A percentile compares a stretch with the other conserved stretches of the same genome.
These are phyloP conservation scores for Cydia fagiglandana DNA, from an alignment of 1,140 invertebrate species.

Conservation along the genomic window DNA sequence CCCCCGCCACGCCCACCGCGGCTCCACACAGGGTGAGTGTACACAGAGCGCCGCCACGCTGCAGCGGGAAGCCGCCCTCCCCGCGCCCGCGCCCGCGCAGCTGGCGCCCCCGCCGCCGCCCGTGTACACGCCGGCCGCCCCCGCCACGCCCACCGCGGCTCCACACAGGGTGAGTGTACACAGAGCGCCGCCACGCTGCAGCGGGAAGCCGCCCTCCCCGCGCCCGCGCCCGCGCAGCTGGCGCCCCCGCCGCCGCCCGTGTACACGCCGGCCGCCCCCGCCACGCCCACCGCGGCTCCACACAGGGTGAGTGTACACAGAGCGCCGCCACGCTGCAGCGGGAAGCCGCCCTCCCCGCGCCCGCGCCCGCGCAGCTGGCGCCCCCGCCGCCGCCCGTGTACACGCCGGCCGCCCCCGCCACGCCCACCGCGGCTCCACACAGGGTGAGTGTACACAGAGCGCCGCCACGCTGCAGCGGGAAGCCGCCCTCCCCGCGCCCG, in stretches of 20 bases:
- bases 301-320: constrained; percentile 35
- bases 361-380: constrained; percentile 82
- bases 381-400: too few relatives aligned
- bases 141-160: constrained; percentile 76
- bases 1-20: constrained; percentile 74
- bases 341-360: constrained; percentile 60
- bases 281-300: constrained; percentile 75
- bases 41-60: constrained; percentile 46
- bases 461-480: constrained; percentile 58
- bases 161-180: constrained; percentile 43
- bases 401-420: too few relatives aligned
- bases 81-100: constrained; percentile 79
- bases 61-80: constrained; percentile 56
- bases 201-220: constrained; percentile 53
- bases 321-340: constrained; percentile 56
- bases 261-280: too few relatives aligned
- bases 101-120: too few relatives aligned
- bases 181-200: constrained; percentile 56
- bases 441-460: constrained; percentile 32
- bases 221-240: constrained; percentile 80
- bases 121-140: too few relatives aligned
- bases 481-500: constrained; percentile 67
- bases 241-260: too few relatives aligned
- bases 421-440: constrained; percentile 72
- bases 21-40: constrained; percentile 55